Percentiles rank a stretch among this genome's conserved stretches.
These are phyloP conservation scores for Siniperca knerii DNA, from an alignment of 2,113 vertebrate species.

Conservation along the genomic window DNA sequence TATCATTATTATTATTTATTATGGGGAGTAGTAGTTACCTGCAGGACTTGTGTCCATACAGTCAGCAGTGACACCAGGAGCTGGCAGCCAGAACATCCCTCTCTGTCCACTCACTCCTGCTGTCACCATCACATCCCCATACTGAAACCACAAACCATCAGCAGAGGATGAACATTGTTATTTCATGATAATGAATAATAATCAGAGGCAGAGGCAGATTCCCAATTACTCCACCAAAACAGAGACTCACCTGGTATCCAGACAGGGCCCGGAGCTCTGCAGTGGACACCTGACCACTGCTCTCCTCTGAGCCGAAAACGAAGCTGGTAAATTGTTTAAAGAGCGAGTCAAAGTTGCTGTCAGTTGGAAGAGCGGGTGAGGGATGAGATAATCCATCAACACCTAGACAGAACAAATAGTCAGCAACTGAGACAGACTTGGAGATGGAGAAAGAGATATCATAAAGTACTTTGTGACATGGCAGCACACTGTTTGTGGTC, in stretches of 20 bases:
- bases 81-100: constrained; percentile 86
- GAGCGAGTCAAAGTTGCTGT: constrained; percentile 87
- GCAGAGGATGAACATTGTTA: background rate
- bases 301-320: constrained; percentile 60
- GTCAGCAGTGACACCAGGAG: constrained; percentile 82
- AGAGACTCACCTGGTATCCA: constrained; percentile 81
- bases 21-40: constrained; percentile 79
- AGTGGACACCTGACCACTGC: background rate
- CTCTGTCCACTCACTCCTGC: constrained; percentile 57
- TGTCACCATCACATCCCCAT: constrained; percentile 83
- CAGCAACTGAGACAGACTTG: background rate
- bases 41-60: constrained; percentile 91
- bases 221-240: constrained; percentile 47
- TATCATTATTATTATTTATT: background rate
- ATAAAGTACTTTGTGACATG: background rate
- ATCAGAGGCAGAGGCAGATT: background rate
- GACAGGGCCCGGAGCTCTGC: constrained; percentile 37
- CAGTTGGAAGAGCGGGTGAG: constrained; percentile 87
- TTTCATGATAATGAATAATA: background rate
- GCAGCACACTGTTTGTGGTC: background rate
- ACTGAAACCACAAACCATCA: constrained; percentile 80
- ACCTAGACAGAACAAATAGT: constrained; percentile 78
- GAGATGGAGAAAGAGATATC: background rate
- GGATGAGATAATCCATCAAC: constrained; percentile 86
- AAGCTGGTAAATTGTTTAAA: constrained; percentile 80